Conservation (phyloP, 2,888 invertebrate genomes). For the Netelia fuscicornis region DNA sequence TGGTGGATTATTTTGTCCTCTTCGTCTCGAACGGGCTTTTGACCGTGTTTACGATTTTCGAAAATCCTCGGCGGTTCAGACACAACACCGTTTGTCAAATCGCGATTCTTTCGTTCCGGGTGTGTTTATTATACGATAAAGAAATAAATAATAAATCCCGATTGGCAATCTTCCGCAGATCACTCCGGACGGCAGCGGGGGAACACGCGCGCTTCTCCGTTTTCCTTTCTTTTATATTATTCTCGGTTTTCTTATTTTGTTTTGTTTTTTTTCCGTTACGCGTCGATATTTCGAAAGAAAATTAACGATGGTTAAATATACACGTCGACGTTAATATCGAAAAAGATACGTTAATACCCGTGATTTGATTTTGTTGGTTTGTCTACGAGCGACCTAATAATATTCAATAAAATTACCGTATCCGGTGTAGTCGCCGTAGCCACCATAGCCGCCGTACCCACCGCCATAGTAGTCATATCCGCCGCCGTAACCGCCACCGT, state of each 20-base stretch:
- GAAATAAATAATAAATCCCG: background rate
- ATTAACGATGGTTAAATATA: conserved; percentile 28
- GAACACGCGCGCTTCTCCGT: background rate
- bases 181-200: no score
- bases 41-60: no score
- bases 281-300: conserved; percentile 28
- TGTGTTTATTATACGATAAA: background rate
- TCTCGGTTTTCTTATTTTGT: conserved; percentile 37
- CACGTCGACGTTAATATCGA: conserved; percentile 57
- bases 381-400: conserved; percentile 72
- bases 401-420: conserved; percentile 90
- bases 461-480: conserved; percentile 87
- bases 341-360: conserved; percentile 44
- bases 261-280: background rate
- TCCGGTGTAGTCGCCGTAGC: conserved; percentile 93
- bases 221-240: background rate
- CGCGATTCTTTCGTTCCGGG: no score
- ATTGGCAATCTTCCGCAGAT: background rate
- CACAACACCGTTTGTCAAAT: no score
- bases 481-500: conserved; percentile 88
- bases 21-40: no score
- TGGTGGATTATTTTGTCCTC: no score
- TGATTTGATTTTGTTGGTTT: conserved; percentile 47
- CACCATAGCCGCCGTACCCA: conserved; percentile 93
- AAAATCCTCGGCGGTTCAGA: no score